phyloP scores from a whole-genome alignment of 1,140 invertebrate species.

The Drosophila virilis region DNA sequence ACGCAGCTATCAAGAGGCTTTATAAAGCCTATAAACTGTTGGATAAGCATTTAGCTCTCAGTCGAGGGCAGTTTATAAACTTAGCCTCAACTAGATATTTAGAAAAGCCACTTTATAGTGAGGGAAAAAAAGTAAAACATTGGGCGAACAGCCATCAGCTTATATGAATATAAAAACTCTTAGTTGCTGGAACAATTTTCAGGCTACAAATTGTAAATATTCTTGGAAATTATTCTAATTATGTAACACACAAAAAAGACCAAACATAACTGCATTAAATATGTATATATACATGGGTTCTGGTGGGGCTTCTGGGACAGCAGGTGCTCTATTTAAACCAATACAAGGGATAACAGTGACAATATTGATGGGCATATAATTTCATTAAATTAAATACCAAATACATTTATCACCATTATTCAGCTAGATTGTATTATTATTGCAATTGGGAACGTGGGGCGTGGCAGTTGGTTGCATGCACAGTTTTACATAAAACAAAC shows the following conservation, averaged over 20 bases:
- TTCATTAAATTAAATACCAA: constrained; percentile 30
- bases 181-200: neutral
- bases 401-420: constrained; percentile 36
- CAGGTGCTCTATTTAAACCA: constrained; percentile 59
- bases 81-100: no score
- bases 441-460: constrained; percentile 18
- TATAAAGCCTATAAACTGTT: no score
- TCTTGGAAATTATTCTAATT: constrained; percentile 18
- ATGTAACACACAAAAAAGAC: constrained; percentile 14
- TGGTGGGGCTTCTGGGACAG: constrained; percentile 23
- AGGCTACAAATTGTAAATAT: neutral
- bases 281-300: constrained; percentile 54
- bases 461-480: constrained; percentile 41
- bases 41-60: no score
- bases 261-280: constrained; percentile 21
- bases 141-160: neutral
- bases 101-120: no score
- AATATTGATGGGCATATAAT: constrained; percentile 6
- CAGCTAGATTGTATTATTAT: constrained; percentile 15
- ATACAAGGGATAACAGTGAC: constrained; percentile 47
- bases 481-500: constrained; percentile 24
- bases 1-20: no score
- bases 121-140: no score
- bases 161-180: neutral
- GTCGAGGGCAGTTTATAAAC: no score